Evolutionary conservation across 30 jellyfish, hydroid and myxozoan species (phyloP).

Genomic region (Morbakka virulenta): DNA sequence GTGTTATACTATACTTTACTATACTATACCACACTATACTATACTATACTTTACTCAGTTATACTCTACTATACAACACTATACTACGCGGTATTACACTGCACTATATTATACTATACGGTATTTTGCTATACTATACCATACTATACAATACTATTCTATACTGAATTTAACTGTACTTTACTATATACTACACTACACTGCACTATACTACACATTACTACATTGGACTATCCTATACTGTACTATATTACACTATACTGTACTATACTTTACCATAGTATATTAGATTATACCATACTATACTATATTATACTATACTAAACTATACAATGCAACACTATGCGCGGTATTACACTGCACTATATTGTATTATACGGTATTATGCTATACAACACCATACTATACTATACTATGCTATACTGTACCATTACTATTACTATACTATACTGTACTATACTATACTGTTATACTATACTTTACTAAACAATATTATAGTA

Average conservation of each 20-base stretch:
- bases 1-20: neutral
- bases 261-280: no score
- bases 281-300: no score
- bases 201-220: neutral
- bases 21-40: neutral
- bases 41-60: neutral
- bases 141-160: neutral
- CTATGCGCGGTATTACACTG: neutral
- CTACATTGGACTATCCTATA: no score
- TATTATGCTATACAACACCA: neutral
- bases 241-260: no score
- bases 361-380: neutral
- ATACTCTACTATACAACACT: neutral
- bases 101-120: neutral
- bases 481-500: no score
- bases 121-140: neutral
- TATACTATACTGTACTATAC: neutral
- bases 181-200: neutral
- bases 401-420: no score
- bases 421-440: neutral
- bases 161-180: neutral
- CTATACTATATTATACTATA: neutral
- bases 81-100: neutral
- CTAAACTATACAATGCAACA: no score
- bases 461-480: no score